Conservation (phyloP, 2,888 invertebrate genomes). For the Oscheius onirici region DNA sequence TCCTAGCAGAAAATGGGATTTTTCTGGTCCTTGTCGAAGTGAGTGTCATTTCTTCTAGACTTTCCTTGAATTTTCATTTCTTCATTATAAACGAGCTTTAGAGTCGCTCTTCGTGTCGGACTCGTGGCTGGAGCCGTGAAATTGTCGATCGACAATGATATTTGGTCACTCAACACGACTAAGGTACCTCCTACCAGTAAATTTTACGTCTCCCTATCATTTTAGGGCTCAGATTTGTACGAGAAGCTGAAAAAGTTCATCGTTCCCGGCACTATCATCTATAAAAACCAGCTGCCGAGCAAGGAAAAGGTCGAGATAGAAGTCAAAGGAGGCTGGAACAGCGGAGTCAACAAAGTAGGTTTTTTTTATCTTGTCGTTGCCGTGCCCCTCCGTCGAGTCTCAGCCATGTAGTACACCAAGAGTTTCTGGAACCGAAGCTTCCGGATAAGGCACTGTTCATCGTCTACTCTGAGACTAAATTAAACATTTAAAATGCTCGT, state of each 20-base stretch:
- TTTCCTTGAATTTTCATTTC: not conserved
- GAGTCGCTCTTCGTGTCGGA: conserved; percentile 59
- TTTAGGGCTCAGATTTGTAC: conserved; percentile 60
- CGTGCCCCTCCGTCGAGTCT: no score
- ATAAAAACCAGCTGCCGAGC: conserved; percentile 63
- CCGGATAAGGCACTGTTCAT: no score
- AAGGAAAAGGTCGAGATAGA: conserved; percentile 59
- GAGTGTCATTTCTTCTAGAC: conserved; percentile 5
- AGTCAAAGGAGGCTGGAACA: conserved; percentile 63
- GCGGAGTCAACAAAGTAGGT: conserved; percentile 56
- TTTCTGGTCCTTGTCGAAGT: conserved; percentile 43
- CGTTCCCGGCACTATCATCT: conserved; percentile 67
- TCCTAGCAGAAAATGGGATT: conserved; percentile 37
- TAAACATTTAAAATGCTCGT: no score
- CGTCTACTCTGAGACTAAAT: no score
- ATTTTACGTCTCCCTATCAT: not conserved
- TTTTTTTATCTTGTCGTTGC: not conserved
- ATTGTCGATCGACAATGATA: conserved; percentile 65
- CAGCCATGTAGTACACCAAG: no score
- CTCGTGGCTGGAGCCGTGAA: conserved; percentile 66
- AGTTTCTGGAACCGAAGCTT: no score
- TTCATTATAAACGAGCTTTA: conserved; percentile 33
- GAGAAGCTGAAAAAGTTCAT: conserved; percentile 64
- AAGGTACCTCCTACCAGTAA: conserved; percentile 36
- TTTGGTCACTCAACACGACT: conserved; percentile 64